Evolutionary conservation across 2,797 vertebrate species (phyloP).

Genomic region (Pteronotus mesoamericanus): DNA sequence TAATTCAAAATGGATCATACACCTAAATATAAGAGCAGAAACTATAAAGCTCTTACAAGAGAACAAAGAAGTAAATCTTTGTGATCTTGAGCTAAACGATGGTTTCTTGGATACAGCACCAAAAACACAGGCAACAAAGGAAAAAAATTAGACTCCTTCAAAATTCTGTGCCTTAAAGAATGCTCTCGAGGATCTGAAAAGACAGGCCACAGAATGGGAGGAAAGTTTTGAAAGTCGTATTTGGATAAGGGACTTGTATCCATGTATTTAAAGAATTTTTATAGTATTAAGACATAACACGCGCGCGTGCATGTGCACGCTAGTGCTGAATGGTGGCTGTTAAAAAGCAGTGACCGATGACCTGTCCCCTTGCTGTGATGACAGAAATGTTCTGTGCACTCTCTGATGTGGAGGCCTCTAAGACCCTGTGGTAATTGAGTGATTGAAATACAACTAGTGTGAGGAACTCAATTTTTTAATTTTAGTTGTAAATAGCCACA

Average conservation of each 20-base stretch:
- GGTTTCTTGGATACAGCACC: neutral
- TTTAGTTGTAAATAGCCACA: neutral
- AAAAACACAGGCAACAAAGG: neutral
- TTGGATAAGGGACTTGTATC: neutral
- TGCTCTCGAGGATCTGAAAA: neutral
- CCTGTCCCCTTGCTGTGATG: neutral
- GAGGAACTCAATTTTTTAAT: neutral
- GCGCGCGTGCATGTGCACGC: no score
- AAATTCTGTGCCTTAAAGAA: neutral
- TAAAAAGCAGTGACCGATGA: neutral
- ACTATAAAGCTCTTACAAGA: neutral
- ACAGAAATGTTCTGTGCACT: neutral
- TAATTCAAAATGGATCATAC: neutral
- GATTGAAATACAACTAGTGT: neutral
- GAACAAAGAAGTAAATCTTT: neutral
- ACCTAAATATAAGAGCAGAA: no score
- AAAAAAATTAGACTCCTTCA: neutral
- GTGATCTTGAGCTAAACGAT: neutral
- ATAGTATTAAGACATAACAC: neutral
- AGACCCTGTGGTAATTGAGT: neutral
- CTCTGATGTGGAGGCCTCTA: rapidly evolving
- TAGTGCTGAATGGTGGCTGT: neutral
- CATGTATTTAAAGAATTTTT: neutral
- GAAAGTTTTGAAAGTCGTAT: neutral
- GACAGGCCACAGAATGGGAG: neutral